Conservation (phyloP, 1,140 invertebrate species). For the Subanguina moxae region DNA sequence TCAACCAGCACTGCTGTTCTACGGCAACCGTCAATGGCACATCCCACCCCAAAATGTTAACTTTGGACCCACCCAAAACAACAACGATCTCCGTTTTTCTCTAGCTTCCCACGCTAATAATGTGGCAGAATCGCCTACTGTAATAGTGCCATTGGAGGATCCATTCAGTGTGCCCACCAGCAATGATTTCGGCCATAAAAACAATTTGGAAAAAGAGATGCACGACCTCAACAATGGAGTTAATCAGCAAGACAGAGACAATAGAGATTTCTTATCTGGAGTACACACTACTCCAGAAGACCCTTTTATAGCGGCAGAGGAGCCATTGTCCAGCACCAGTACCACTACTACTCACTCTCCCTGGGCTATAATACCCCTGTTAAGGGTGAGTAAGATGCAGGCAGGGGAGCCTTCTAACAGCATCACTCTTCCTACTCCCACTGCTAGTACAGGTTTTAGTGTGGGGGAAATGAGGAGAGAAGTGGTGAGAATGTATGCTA, state of each 20-base stretch:
- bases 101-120: background rate
- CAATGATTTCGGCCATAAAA: background rate
- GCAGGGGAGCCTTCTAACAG: no score
- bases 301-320: background rate
- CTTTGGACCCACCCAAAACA: background rate
- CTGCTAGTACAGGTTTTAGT: background rate
- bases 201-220: background rate
- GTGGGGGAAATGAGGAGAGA: constrained; percentile 1
- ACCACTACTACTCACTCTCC: no score
- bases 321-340: no score
- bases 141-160: constrained; percentile 6
- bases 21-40: constrained; percentile 7
- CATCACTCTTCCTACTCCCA: no score
- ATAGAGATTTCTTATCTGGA: background rate
- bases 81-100: background rate
- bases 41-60: constrained; percentile 3
- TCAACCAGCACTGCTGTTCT: background rate
- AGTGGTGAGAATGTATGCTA: constrained; percentile 5
- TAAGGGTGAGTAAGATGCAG: no score
- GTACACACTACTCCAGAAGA: background rate
- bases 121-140: constrained; percentile 8
- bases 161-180: background rate
- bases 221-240: background rate
- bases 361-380: no score
- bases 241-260: background rate